Base-by-base conservation (phyloP, 2,797 vertebrate species). In the Sebastes jordani region DNA sequence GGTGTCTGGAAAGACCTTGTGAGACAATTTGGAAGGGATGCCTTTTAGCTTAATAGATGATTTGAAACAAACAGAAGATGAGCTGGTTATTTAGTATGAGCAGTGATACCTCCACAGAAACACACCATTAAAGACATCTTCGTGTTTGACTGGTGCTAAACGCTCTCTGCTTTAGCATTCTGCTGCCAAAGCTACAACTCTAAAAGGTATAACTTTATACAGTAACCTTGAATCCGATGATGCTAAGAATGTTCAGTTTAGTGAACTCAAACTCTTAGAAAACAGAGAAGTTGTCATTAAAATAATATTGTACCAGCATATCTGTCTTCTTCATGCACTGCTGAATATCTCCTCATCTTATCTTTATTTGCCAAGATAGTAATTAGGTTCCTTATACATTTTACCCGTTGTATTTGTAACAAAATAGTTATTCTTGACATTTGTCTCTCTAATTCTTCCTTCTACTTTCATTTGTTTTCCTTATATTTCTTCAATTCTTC, bases 81-180 rank as follows among this genome's bases (percentile, higher is more conserved):
- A 67, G 46, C 34, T 11, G 73, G 62, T 55, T 73, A 36, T 72
- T 84, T 76, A 73, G 73, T 77, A 30, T 59, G 36, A 88, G 66
- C 55, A 61, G 46, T 69, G 42, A 75, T 32, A 56, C 52, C 55
- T 25, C 5, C 5, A 62, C 32, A 78, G 82, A 67, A 60, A 78
- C 54, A 66, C 9, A 49, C 46, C 72, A 85, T 83, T 66, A 71
- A 74, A 42, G 4, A 73, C 63, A 69, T 64, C 56, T 69, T 18
- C 64, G 27, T 32, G 52, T 80, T 70, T 42, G 49, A 68, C 52
- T 77, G 25, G 23, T 34, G 63, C 54, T 74, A 59, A 74, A 80
- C 65, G 18, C 59, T 30, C 62, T 25, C 49, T 65, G 62, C 52
- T 76, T 46, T 23, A 54, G 27, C 36, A 16, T 64, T 74, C 22